Conservation (phyloP, 2,113 vertebrate species). For the Fregata magnificens region DNA sequence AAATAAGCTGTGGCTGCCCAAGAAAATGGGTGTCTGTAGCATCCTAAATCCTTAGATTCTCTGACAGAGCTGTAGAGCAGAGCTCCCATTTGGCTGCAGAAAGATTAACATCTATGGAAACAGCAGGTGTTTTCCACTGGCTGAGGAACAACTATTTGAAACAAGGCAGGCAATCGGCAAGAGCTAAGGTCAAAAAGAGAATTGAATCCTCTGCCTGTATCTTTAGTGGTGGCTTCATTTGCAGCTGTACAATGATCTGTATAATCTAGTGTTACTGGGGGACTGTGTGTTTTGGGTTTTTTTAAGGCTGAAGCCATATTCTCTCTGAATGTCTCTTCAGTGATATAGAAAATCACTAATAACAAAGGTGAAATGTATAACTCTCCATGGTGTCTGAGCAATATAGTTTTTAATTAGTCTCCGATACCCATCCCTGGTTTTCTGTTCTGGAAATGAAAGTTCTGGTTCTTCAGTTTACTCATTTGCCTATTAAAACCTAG, state of each 20-base stretch:
- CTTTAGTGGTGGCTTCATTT: background rate
- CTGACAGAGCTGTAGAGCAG: background rate
- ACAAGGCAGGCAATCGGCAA: background rate
- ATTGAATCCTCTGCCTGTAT: background rate
- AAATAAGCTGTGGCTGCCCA: background rate
- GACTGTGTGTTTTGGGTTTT: background rate
- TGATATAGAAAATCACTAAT: background rate
- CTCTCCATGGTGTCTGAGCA: background rate
- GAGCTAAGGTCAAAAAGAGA: background rate
- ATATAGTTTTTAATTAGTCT: background rate
- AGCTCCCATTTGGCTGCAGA: background rate
- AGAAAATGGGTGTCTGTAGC: background rate
- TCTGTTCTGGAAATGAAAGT: background rate
- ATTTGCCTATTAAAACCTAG: background rate
- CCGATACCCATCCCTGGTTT: background rate
- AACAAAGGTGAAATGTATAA: background rate
- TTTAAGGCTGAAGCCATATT: background rate
- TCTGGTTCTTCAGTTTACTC: background rate
- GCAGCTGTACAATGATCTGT: background rate
- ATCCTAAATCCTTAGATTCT: background rate
- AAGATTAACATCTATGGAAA: background rate
- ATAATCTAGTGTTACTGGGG: background rate
- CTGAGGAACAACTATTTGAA: background rate
- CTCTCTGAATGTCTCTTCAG: background rate
- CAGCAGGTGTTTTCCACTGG: background rate